A percentile compares a stretch with the other conserved stretches of the same genome.
phyloP scores from a whole-genome alignment of 2,888 invertebrate species.

The Melanostoma scalare region DNA sequence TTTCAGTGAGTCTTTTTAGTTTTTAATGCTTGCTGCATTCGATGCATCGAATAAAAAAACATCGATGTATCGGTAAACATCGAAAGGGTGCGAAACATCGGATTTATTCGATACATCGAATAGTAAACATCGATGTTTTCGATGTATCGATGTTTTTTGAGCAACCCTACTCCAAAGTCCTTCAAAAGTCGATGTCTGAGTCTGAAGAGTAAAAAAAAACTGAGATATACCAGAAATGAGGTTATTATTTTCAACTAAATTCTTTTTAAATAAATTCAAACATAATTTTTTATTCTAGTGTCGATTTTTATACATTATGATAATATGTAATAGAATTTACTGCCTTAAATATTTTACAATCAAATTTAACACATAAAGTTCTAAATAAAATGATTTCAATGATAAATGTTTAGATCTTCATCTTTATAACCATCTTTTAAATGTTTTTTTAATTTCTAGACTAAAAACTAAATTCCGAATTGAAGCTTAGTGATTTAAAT shows the following conservation, averaged over 20 bases:
- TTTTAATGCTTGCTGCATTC: no score
- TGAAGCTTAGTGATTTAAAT: background rate
- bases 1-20: no score
- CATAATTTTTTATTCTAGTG: conserved; percentile 14
- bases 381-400: conserved; percentile 1
- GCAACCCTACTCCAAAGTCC: no score
- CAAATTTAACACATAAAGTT: conserved; percentile 6
- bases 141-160: no score
- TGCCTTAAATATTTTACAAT: background rate
- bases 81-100: no score
- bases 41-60: no score
- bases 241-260: background rate
- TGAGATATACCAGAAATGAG: no score
- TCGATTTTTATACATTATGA: conserved; percentile 1
- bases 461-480: background rate
- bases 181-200: no score
- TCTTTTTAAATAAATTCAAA: conserved; percentile 11
- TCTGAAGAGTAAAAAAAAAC: no score
- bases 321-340: background rate
- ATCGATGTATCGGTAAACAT: no score
- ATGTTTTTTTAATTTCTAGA: background rate
- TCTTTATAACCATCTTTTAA: background rate
- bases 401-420: background rate
- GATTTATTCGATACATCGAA: no score
- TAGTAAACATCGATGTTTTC: no score